Evolutionary conservation across 2,113 vertebrate species (phyloP), one percentile per base, ranked within the genome.

Genomic region (Oreotrochilus melanogaster): DNA sequence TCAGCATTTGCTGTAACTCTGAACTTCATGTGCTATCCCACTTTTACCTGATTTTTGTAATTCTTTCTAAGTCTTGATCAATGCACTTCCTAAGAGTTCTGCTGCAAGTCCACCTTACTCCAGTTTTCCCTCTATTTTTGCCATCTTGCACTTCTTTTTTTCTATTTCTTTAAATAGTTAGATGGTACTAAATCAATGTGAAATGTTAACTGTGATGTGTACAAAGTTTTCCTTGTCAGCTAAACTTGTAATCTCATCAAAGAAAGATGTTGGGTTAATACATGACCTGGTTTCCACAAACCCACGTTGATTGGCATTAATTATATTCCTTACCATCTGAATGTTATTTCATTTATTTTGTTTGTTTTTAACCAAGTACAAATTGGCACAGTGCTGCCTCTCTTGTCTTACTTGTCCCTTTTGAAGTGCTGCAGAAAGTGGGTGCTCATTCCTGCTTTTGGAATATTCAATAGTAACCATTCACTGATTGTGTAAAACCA

Each of bases 281-380:
- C 76, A 73, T 96, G 90, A 94, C 90, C 88, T 88, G 43, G 76
- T 95, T 96, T 88, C 86, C 78, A 24, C 50, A 83, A 92, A 95
- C 90, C 17, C 67, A 56, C 28, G 50, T 50, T 92, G 82, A 90
- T 54, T 95, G 90, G 33, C 86, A 73, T 54, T 88, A 88, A 92
- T 96, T 90, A 70, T 16, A 73, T 53, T 82, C 67, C 21, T n/a
- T 57, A 31, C 21, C 15, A 50, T 66, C 76, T 86, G 45, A 79
- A 78, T 47, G 24, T 25, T 0, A 0, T 71, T 87, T 86, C 5
- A 10, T 42, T 69, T 73, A 35, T 66, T 39, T 62, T 69, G 58
- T 16, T 80, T 51, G 5, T 43, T 91, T 84, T 73, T 62, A 62
- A 43, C 9, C 31, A 31, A 6, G 5, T 48, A 69, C n/a, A 78